phyloP scores from a whole-genome alignment of 2,888 invertebrate species.

The Lithophane leautieri region DNA sequence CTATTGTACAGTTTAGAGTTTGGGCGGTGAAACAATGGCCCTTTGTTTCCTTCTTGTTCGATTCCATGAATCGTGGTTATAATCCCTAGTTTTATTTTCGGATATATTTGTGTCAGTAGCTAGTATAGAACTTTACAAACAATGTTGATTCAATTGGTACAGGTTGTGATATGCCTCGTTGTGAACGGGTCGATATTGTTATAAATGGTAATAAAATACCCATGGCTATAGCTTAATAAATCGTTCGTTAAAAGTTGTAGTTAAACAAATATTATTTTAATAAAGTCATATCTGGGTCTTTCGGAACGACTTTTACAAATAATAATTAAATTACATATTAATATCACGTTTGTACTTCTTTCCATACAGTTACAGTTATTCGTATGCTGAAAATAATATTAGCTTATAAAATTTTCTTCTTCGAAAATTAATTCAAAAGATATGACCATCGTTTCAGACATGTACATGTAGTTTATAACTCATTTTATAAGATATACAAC shows the following conservation, averaged over 20 bases:
- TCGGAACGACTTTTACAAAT: conserved; percentile 88
- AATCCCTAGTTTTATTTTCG: conserved; percentile 89
- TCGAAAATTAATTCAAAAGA: conserved; percentile 74
- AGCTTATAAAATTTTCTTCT: conserved; percentile 80
- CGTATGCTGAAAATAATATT: conserved; percentile 81
- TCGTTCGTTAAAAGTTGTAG: conserved; percentile 89
- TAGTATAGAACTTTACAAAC: conserved; percentile 91
- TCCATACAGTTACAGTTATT: conserved; percentile 81
- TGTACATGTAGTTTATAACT: conserved; percentile 69
- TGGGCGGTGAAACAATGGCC: conserved; percentile 86
- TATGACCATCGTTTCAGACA: conserved; percentile 68
- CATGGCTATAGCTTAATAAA: conserved; percentile 90
- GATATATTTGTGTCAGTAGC: conserved; percentile 89
- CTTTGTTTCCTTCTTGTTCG: conserved; percentile 88
- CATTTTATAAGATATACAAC: conserved; percentile 70
- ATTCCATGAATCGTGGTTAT: conserved; percentile 90
- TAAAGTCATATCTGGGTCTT: conserved; percentile 87
- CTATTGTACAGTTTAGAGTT: conserved; percentile 88
- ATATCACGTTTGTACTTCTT: conserved; percentile 86
- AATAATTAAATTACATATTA: conserved; percentile 82
- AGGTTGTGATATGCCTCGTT: conserved; percentile 91
- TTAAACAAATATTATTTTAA: conserved; percentile 88
- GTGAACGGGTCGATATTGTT: conserved; percentile 90
- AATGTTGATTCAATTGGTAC: conserved; percentile 91
- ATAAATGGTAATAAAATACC: conserved; percentile 90